Evolutionary conservation across 2,888 invertebrate species (phyloP).

Genomic region (Apodemia mormo): DNA sequence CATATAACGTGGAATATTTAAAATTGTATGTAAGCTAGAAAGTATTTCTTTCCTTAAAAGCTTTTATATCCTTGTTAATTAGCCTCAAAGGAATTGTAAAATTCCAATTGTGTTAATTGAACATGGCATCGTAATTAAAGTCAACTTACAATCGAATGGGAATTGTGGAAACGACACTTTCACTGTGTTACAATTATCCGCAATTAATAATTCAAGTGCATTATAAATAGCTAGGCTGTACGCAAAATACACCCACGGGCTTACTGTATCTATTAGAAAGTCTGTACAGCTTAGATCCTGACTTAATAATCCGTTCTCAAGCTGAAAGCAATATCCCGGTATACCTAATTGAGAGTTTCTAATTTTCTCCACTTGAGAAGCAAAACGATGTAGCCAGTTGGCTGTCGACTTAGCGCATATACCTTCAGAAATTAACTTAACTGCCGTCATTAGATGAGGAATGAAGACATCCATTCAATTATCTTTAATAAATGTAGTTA

Average conservation of each 20-base stretch:
- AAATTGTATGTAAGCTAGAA: neutral
- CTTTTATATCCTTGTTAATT: neutral
- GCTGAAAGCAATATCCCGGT: constrained; percentile 62
- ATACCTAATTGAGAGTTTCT: constrained; percentile 52
- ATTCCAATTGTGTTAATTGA: neutral
- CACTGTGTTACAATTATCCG: constrained; percentile 14
- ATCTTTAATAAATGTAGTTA: constrained; percentile 24
- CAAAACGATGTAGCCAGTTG: constrained; percentile 43
- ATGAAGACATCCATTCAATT: constrained; percentile 19
- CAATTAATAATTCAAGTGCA: constrained; percentile 17
- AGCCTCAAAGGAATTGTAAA: neutral
- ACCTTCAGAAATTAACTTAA: constrained; percentile 43
- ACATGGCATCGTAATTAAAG: constrained; percentile 13
- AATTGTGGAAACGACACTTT: constrained; percentile 19
- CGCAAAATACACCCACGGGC: constrained; percentile 45
- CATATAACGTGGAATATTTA: no score
- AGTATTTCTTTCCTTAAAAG: neutral
- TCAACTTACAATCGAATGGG: constrained; percentile 13
- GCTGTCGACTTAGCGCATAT: constrained; percentile 37
- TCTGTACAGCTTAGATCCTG: constrained; percentile 56
- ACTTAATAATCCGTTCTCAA: constrained; percentile 56
- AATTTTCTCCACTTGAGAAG: constrained; percentile 50
- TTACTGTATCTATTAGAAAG: constrained; percentile 56
- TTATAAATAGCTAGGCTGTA: constrained; percentile 23
- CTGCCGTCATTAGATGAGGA: constrained; percentile 25